Evolutionary conservation across 2,113 vertebrate species (phyloP), one percentile per base, ranked within the genome.

Genomic region (Hydrochoerus hydrochaeris): DNA sequence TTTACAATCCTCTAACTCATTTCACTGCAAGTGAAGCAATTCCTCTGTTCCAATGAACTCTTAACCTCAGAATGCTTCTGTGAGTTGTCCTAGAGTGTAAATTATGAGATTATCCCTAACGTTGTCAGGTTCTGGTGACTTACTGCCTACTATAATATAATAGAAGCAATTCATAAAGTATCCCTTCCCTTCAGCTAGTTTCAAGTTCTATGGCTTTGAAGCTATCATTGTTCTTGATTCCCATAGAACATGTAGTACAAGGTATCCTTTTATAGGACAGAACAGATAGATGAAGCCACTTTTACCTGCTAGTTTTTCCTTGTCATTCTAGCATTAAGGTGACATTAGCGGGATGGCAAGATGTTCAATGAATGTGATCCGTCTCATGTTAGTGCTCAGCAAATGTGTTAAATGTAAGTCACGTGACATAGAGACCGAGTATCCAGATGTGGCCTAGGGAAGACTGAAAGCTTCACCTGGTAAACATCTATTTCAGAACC

Each of bases 81-180:
- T 58, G 91, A 96, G 90, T 96, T 92, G 88, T 95, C 87, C 94
- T 94, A 78, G 69, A 95, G 95, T 96, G 65, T 97, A 96, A 97
- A 96, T 97, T 97, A 96, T 97, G 95, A 98, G 95, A 97, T 97
- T 94, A 97, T 97, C 96, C 65, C 65, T 95, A 96, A 97, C 88
- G 85, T 95, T 96, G 95, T 97, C 94, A 94, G 85, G 46, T 94
- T 96, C 92, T 26, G 6, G 71, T 95, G 92, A 98, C 88, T 96
- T 85, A 96, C 67, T 96, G 65, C 90, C 90, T 92, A 90, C 94
- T 95, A 83, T n/a, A 96, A 95, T 94, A 85, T 90, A 97, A 98
- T 95, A 94, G 90, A 94, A 91, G 71, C 88, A 92, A 94, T 97
- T 95, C 90, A 97, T 97, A 94, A 97, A 95, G 71, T 92, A 96